Evolutionary conservation across 1,140 invertebrate species (phyloP).

Genomic region (Drosophila willistoni): DNA sequence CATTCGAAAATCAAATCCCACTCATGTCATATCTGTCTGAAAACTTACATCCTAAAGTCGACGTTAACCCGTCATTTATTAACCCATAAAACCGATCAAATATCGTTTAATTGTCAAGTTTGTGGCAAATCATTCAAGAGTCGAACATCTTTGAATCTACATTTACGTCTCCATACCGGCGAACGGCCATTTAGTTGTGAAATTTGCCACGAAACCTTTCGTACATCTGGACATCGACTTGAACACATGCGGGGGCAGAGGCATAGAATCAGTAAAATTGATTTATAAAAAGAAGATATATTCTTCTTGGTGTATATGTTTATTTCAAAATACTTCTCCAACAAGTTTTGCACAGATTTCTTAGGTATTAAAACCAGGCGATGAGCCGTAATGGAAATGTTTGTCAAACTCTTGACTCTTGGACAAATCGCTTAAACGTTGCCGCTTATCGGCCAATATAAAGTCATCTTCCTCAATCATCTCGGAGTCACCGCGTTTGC

Average conservation of each 20-base stretch:
- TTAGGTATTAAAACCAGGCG: slow-evolving; percentile 61
- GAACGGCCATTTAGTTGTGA: slow-evolving; percentile 76
- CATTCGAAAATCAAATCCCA: slow-evolving; percentile 29
- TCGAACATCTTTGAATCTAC: slow-evolving; percentile 54
- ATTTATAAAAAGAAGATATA: not conserved
- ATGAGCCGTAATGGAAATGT: slow-evolving; percentile 65
- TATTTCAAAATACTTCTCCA: slow-evolving; percentile 8
- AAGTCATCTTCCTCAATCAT: slow-evolving; percentile 79
- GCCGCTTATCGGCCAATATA: slow-evolving; percentile 73
- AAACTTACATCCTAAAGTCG: slow-evolving; percentile 23
- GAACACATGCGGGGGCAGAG: slow-evolving; percentile 68
- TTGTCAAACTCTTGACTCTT: slow-evolving; percentile 68
- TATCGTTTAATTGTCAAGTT: slow-evolving; percentile 27
- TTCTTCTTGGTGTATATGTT: slow-evolving; percentile 1
- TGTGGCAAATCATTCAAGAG: slow-evolving; percentile 38
- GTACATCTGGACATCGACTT: slow-evolving; percentile 66
- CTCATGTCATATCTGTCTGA: slow-evolving; percentile 21
- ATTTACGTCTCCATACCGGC: slow-evolving; percentile 76
- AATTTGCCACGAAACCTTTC: slow-evolving; percentile 85
- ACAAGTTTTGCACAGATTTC: not conserved
- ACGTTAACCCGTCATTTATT: slow-evolving; percentile 29
- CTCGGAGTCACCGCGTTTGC: slow-evolving; percentile 81
- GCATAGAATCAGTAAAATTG: slow-evolving; percentile 1
- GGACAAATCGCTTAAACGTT: slow-evolving; percentile 57
- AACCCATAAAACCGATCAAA: slow-evolving; percentile 22